Conservation (phyloP, 1,140 invertebrate genomes). For the Plectus sambesii region DNA sequence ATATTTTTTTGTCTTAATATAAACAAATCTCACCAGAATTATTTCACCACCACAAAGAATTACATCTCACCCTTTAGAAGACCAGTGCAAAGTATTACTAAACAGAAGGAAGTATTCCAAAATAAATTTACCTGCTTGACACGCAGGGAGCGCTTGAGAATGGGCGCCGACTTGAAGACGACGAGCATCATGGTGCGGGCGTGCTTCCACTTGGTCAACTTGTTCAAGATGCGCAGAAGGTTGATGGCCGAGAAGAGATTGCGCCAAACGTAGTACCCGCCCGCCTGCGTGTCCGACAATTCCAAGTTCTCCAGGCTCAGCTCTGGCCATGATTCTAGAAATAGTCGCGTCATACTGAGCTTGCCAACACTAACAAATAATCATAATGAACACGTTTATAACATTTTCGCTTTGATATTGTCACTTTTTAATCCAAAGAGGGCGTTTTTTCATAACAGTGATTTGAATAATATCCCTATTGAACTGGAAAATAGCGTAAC, state of each 20-base stretch:
- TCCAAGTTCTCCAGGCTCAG: constrained; percentile 75
- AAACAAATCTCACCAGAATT: no score
- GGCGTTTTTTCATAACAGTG: no score
- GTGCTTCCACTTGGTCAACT: constrained; percentile 98
- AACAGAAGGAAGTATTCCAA: no score
- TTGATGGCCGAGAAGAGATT: constrained; percentile 98
- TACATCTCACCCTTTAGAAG: no score
- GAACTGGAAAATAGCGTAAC: constrained; percentile 32
- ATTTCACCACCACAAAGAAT: no score
- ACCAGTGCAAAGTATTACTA: no score
- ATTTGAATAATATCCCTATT: no score
- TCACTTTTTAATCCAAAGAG: no score
- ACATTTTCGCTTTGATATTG: no score
- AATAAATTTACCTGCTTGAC: constrained; percentile 45
- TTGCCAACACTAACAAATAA: constrained; percentile 83
- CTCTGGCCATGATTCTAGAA: constrained; percentile 83
- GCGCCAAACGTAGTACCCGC: constrained; percentile 70
- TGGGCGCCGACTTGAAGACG: constrained; percentile 97
- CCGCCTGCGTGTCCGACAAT: constrained; percentile 33
- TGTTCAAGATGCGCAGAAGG: constrained; percentile 87
- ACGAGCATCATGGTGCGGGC: constrained; percentile 99
- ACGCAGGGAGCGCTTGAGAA: constrained; percentile 88
- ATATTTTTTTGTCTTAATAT: no score
- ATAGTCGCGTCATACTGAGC: no score
- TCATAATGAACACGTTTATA: no score